Evolutionary conservation across 1,140 invertebrate species (phyloP).

Genomic region (Calephelis virginiensis): DNA sequence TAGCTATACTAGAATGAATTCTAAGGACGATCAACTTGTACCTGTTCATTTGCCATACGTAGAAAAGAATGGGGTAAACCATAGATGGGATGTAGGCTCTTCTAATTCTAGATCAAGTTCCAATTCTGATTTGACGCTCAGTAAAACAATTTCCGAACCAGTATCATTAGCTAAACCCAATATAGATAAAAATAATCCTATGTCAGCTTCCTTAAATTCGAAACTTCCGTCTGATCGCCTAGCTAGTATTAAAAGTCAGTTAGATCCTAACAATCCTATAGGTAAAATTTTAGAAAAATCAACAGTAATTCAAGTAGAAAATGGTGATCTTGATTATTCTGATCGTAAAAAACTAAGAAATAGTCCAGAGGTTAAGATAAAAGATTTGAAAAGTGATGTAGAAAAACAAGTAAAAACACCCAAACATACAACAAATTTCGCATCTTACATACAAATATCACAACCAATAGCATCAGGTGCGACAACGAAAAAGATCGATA

Average conservation of each 20-base stretch:
- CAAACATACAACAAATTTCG: conserved; percentile 78
- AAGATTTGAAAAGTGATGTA: conserved; percentile 68
- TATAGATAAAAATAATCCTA: conserved; percentile 51
- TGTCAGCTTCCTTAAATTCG: conserved; percentile 57
- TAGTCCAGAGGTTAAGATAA: conserved; percentile 50
- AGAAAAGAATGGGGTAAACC: conserved; percentile 61
- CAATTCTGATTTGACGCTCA: conserved; percentile 68
- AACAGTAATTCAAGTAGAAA: conserved; percentile 71
- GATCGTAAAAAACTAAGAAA: conserved; percentile 44
- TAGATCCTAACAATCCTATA: conserved; percentile 74
- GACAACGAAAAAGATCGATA: conserved; percentile 43
- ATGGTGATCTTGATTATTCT: conserved; percentile 56
- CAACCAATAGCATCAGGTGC: conserved; percentile 59
- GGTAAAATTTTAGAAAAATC: conserved; percentile 76
- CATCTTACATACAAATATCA: conserved; percentile 80
- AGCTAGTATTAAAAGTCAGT: conserved; percentile 68
- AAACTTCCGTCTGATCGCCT: conserved; percentile 61
- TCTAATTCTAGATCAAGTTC: conserved; percentile 61
- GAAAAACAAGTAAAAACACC: conserved; percentile 67
- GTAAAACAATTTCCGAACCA: conserved; percentile 70
- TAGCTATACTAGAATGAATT: conserved; percentile 51
- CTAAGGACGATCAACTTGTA: conserved; percentile 66
- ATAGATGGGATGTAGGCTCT: conserved; percentile 60
- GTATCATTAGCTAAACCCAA: conserved; percentile 58
- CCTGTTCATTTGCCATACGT: conserved; percentile 66